Conservation (phyloP, 2,888 invertebrate genomes). For the Agrochola lychnidis region DNA sequence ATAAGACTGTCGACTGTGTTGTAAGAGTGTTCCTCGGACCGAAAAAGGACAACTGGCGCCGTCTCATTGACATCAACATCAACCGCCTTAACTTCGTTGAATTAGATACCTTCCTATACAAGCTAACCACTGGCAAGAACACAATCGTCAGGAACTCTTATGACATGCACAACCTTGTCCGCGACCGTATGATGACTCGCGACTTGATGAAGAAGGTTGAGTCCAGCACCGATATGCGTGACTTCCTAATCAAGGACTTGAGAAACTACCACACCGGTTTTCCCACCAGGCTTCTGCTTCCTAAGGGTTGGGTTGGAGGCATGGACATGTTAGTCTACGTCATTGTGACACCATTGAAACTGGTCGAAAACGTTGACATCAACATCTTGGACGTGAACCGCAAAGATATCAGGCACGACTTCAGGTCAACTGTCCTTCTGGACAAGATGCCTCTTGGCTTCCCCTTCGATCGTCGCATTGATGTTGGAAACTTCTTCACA, state of each 20-base stretch:
- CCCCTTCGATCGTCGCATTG: conserved; percentile 93
- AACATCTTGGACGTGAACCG: conserved; percentile 84
- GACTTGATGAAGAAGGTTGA: conserved; percentile 92
- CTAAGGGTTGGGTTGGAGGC: conserved; percentile 93
- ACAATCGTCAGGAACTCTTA: conserved; percentile 91
- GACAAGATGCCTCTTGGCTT: conserved; percentile 93
- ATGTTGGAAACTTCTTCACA: conserved; percentile 91
- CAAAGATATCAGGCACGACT: conserved; percentile 84
- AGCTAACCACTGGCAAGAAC: conserved; percentile 92
- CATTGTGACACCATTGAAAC: conserved; percentile 90
- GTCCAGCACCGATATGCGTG: conserved; percentile 85
- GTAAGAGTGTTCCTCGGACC: conserved; percentile 93
- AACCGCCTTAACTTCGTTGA: conserved; percentile 92
- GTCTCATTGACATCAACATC: conserved; percentile 89
- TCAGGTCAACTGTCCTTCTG: conserved; percentile 84
- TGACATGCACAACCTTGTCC: conserved; percentile 92
- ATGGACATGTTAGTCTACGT: conserved; percentile 92
- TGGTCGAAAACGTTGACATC: conserved; percentile 83
- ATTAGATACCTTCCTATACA: conserved; percentile 91
- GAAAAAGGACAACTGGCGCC: conserved; percentile 91
- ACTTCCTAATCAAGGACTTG: conserved; percentile 79
- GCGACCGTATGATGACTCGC: conserved; percentile 92
- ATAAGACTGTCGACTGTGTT: conserved; percentile 90
- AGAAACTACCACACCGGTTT: conserved; percentile 91
- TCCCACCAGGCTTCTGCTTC: conserved; percentile 93